Conservation (phyloP, 2,888 invertebrate genomes). For the Tiphia femorata region DNA sequence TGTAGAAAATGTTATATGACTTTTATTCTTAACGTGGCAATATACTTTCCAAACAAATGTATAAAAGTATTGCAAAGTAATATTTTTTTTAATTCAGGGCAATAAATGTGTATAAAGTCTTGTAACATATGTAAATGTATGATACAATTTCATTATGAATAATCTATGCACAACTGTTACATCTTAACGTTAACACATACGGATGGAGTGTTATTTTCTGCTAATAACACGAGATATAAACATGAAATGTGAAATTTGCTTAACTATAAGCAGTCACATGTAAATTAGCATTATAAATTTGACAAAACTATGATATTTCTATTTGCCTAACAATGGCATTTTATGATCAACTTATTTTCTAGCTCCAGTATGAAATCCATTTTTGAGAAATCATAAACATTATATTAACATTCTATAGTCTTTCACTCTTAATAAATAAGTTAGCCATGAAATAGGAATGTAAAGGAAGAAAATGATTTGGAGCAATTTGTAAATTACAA, state of each 20-base stretch:
- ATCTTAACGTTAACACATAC: too few relatives aligned
- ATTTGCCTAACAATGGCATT: conserved; percentile 10
- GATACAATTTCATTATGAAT: too few relatives aligned
- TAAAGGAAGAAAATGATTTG: conserved; percentile 39
- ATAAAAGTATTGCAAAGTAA: too few relatives aligned
- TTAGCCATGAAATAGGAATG: conserved; percentile 55
- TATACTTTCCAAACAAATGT: too few relatives aligned
- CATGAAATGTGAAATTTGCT: conserved; percentile 13
- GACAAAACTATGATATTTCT: conserved; percentile 7
- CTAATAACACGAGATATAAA: conserved; percentile 6
- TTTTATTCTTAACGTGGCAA: too few relatives aligned
- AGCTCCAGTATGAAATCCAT: conserved; percentile 11
- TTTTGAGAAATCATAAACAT: conserved; percentile 7
- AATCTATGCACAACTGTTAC: too few relatives aligned
- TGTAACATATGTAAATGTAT: too few relatives aligned
- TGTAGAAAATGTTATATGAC: too few relatives aligned
- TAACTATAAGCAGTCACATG: conserved; percentile 27
- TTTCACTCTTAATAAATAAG: conserved; percentile 61
- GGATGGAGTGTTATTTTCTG: too few relatives aligned
- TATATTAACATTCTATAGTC: conserved; percentile 38
- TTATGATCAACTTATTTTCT: conserved; percentile 14
- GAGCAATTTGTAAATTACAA: conserved; percentile 17
- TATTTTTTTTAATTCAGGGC: too few relatives aligned
- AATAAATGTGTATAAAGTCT: too few relatives aligned
- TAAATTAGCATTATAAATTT: conserved; percentile 16